Conservation (phyloP, 2,888 invertebrate genomes). For the Hipparchia semele region DNA sequence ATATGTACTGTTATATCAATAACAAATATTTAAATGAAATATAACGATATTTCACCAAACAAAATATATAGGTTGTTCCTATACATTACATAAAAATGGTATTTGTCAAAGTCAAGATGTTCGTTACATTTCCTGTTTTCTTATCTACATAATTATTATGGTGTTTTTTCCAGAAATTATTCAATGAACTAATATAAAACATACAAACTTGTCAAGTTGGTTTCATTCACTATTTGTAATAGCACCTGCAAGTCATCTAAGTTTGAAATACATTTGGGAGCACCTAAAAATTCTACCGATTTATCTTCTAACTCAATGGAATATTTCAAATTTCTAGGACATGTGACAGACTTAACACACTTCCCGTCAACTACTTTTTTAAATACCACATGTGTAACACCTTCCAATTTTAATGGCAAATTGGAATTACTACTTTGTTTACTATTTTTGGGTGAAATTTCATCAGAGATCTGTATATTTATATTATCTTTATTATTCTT, state of each 20-base stretch:
- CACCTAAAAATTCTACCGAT: slow-evolving; percentile 72
- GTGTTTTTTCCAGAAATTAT: neutral
- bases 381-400: slow-evolving; percentile 68
- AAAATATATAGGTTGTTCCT: slow-evolving; percentile 19
- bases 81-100: slow-evolving; percentile 22
- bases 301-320: slow-evolving; percentile 70
- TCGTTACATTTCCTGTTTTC: slow-evolving; percentile 9
- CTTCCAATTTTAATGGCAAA: slow-evolving; percentile 42
- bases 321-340: slow-evolving; percentile 73
- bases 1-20: slow-evolving; percentile 24
- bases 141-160: neutral
- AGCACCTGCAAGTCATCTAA: slow-evolving; percentile 76
- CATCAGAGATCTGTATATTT: slow-evolving; percentile 20
- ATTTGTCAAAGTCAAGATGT: slow-evolving; percentile 16
- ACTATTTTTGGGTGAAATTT: slow-evolving; percentile 22
- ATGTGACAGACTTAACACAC: slow-evolving; percentile 69
- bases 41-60: slow-evolving; percentile 29
- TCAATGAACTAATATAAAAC: slow-evolving; percentile 58
- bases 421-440: slow-evolving; percentile 42
- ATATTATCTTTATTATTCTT: slow-evolving; percentile 21
- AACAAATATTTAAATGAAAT: slow-evolving; percentile 35
- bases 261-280: slow-evolving; percentile 73
- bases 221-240: slow-evolving; percentile 78
- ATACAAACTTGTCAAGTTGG: slow-evolving; percentile 70
- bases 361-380: slow-evolving; percentile 64